These are phyloP conservation scores for Clarias platycephalus DNA, from an alignment of 2,797 vertebrate species.

Conservation along the genomic window DNA sequence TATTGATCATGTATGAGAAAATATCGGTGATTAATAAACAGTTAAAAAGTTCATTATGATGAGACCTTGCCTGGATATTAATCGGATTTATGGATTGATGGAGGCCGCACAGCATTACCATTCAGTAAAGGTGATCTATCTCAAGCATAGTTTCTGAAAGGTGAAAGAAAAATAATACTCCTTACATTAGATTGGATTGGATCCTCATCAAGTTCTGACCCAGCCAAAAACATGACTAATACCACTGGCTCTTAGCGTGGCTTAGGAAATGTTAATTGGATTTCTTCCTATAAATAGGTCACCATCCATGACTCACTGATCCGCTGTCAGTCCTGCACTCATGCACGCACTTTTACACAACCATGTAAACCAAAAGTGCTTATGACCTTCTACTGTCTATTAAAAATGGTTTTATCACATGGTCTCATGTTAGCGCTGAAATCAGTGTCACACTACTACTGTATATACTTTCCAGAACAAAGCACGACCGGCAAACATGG, in stretches of 20 bases:
- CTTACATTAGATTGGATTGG: conserved; percentile 9
- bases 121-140: conserved; percentile 20
- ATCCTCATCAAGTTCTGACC: background rate
- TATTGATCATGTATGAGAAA: conserved; percentile 18
- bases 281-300: conserved; percentile 57
- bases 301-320: conserved; percentile 40
- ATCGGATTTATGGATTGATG: conserved; percentile 18
- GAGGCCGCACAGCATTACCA: background rate
- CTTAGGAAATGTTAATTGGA: conserved; percentile 55
- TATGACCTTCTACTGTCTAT: background rate
- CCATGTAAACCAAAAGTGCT: background rate
- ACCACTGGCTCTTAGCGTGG: conserved; percentile 35
- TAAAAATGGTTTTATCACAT: background rate
- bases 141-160: conserved; percentile 8
- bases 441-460: background rate
- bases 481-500: background rate
- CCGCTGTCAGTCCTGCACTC: conserved; percentile 31
- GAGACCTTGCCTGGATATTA: conserved; percentile 3
- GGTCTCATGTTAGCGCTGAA: background rate
- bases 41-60: conserved; percentile 18
- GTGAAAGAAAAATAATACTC: conserved; percentile 12
- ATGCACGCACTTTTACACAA: background rate
- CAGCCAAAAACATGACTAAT: conserved; percentile 31
- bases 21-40: conserved; percentile 24
- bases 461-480: background rate